phyloP scores from a whole-genome alignment of 2,797 vertebrate genomes.

The Cossypha dichroa region DNA sequence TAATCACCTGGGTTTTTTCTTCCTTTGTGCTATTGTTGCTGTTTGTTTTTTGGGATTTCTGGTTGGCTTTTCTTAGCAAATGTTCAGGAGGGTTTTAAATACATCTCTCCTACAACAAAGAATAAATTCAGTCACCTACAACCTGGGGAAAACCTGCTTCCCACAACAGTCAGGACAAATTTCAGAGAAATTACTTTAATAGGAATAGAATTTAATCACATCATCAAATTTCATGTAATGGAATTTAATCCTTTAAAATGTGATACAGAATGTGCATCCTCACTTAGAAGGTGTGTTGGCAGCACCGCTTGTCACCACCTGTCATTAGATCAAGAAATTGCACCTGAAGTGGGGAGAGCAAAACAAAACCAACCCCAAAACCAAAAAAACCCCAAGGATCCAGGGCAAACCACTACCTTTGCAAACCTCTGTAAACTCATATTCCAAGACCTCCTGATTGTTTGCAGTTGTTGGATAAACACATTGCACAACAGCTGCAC shows the following conservation, averaged over 20 bases:
- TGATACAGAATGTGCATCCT: neutral
- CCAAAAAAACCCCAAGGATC: neutral
- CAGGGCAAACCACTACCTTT: neutral
- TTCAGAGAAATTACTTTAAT: neutral
- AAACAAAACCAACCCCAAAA: neutral
- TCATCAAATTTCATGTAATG: neutral
- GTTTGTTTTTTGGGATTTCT: neutral
- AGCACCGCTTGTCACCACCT: neutral
- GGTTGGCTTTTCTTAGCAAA: neutral
- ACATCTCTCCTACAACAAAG: neutral
- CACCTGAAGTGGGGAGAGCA: neutral
- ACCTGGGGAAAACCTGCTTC: neutral
- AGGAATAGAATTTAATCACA: neutral
- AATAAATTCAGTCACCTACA: neutral
- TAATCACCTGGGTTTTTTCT: neutral
- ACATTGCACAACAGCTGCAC: neutral
- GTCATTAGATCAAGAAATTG: neutral
- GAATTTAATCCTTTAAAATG: neutral
- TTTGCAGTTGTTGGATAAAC: conserved; percentile 8
- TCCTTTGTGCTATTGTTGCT: neutral
- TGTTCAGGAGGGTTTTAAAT: neutral
- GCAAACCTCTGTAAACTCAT: neutral
- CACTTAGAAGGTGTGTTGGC: neutral
- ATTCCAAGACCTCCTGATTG: neutral
- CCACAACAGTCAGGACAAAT: neutral